A percentile compares a stretch with the other conserved stretches of the same genome.
phyloP scores from a whole-genome alignment of 2,113 vertebrate genomes.

The Panthera uncia region DNA sequence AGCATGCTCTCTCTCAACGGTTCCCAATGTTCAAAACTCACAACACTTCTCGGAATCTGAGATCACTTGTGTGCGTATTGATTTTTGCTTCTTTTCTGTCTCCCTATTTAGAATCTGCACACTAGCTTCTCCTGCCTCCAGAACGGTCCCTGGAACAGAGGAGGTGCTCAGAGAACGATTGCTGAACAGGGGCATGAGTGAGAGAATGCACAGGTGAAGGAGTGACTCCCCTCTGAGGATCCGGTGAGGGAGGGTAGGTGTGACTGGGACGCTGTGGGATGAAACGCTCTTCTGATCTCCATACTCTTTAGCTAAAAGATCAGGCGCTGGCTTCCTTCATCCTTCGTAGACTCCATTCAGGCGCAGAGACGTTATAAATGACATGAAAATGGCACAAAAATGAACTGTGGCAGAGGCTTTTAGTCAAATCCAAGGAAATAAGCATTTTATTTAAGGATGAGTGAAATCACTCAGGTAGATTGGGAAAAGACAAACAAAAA shows the following conservation, averaged over 20 bases:
- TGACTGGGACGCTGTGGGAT: fast-evolving
- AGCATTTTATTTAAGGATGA: neutral
- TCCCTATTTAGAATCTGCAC: neutral
- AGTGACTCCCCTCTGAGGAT: neutral
- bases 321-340: neutral
- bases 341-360: neutral
- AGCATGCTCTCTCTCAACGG: neutral
- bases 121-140: neutral
- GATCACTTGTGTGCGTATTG: neutral
- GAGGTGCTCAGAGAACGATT: neutral
- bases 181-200: neutral
- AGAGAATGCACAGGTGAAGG: fast-evolving
- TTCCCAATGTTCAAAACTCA: neutral
- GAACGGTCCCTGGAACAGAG: neutral
- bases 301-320: too few species aligned
- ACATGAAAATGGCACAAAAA: neutral
- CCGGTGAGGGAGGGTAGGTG: too few species aligned
- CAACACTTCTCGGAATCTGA: neutral
- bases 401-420: neutral
- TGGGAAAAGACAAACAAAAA: neutral
- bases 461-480: neutral
- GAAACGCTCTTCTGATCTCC: neutral
- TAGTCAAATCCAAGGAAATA: neutral
- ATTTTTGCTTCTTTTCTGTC: neutral
- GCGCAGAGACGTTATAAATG: fast-evolving